Evolutionary conservation across 2,113 vertebrate genomes (phyloP), one percentile per base, ranked within the genome.

Genomic region (Benitochromis conjunctus): DNA sequence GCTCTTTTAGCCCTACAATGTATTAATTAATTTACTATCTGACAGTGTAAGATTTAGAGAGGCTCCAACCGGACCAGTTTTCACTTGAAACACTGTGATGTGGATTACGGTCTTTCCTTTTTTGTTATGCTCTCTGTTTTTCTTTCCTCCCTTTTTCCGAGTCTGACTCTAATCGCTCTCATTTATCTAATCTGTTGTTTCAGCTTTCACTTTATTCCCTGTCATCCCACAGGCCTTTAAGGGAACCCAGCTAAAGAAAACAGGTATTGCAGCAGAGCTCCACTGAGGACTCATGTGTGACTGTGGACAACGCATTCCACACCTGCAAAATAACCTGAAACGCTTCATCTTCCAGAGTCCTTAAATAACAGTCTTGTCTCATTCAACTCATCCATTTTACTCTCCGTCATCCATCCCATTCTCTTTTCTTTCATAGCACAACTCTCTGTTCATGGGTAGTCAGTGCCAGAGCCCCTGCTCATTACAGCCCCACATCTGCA

Each of bases 401-500:
- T 80, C 76, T 87, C 77, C 82, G 26, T 83, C 82, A 81, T 89
- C 82, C 56, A 36, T 88, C 91, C 84, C 43, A 41, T 62, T 71
- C 76, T 82, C 54, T 66, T 79, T 56, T 80, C 60, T 38, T 77
- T 82, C 82, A 93, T 90, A 93, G 93, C 88, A 57, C 81, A 90
- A 78, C 84, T 71, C 87, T 88, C 88, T 96, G 94, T 95, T 94
- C 92, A 89, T 43, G 62, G 51, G 58, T 16, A 56, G 88, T 80
- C 89, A n/a, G 34, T 90, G 86, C 85, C 84, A 88, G 86, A 93
- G 89, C 69, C 84, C 51, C 74, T 89, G 78, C 90, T 95, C 94
- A 96, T 96, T 95, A 95, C 92, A 83, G 86, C 82, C 19, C 86
- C 90, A 96, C 96, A 96, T 96, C 96, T 97, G 95, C 92, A 94